Base-by-base conservation (phyloP, 1,140 invertebrate species). In the Drosophila saltans region DNA sequence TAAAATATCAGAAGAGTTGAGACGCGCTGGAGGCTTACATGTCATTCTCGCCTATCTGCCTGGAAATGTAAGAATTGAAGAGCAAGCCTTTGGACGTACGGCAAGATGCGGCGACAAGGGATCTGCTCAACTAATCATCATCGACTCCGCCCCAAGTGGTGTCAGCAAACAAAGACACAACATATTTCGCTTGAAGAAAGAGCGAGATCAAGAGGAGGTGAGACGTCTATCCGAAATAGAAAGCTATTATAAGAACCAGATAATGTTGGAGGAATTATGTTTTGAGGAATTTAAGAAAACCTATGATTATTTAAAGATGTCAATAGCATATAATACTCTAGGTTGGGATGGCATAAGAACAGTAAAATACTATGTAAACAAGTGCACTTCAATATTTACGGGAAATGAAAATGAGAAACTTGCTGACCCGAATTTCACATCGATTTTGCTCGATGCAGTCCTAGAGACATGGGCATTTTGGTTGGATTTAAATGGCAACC, bases 401-500 rank as follows among this genome's bases (percentile, higher is more conserved):
- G 8, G 10, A 11, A 41, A 41, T 10, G 40, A 41, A 41, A 3
- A 4, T 56, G 3, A 33, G 6, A 9, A 8, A 9, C 1, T 26
- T 41, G 24, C 11, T 4, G 24, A 43, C 16, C 10, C 57, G 1
- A 26, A 28, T n/a, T 10, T 43, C 7, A 11, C 10, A 16, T n/a
- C 55, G 2, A 58, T 66, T 21, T 10, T 66, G 9, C 3, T 66
- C 8, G 24, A 45, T 7, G 40, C 52, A 3, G 28, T 36, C 40
- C 9, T 66, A 3, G 65, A 66, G 5, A 43, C n/a, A 11, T 66
- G 65, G 65, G 39, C 65, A 26, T 66, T 66, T 21, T 66, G 65
- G 65, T 43, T 66, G 16, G 65, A 66, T 58, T n/a, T 4, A 6
- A 30, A 66, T 28, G 6, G 55, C 16, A 30, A 33, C 3, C 3